Percentiles rank a stretch among this genome's conserved stretches.
Evolutionary conservation across 2,888 invertebrate genomes (phyloP).

Genomic region (Lasius platythorax): DNA sequence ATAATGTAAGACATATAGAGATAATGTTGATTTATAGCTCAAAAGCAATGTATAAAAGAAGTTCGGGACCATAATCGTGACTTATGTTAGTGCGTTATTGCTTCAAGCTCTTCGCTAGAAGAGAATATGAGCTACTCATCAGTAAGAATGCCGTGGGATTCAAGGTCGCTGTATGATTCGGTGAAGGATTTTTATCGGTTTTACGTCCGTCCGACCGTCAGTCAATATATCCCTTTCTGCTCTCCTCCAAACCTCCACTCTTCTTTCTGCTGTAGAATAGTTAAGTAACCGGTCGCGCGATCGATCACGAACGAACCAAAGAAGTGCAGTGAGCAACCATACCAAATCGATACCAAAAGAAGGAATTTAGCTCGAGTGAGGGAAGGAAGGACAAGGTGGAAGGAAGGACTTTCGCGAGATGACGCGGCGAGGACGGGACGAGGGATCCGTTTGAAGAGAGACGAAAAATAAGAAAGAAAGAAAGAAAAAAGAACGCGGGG

Average conservation of each 20-base stretch:
- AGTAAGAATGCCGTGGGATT: constrained; percentile 42
- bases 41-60: neutral
- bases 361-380: constrained; percentile 44
- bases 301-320: constrained; percentile 68
- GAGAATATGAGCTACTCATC: constrained; percentile 26
- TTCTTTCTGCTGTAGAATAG: constrained; percentile 40
- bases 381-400: constrained; percentile 27
- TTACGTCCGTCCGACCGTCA: neutral
- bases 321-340: constrained; percentile 71
- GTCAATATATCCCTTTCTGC: constrained; percentile 20
- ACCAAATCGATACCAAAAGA: constrained; percentile 75
- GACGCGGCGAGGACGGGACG: constrained; percentile 58
- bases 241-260: constrained; percentile 28
- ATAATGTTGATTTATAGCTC: neutral
- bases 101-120: constrained; percentile 22
- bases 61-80: neutral
- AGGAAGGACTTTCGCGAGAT: constrained; percentile 56
- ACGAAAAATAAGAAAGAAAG: neutral
- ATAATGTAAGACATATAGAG: neutral
- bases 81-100: constrained; percentile 4
- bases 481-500: neutral
- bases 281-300: constrained; percentile 55
- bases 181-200: constrained; percentile 39
- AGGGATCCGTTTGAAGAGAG: constrained; percentile 58
- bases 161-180: constrained; percentile 31